A percentile compares a stretch with the other conserved stretches of the same genome.
These are phyloP conservation scores for Pachydiplax longipennis DNA, from an alignment of 2,888 invertebrate species.

Conservation along the genomic window DNA sequence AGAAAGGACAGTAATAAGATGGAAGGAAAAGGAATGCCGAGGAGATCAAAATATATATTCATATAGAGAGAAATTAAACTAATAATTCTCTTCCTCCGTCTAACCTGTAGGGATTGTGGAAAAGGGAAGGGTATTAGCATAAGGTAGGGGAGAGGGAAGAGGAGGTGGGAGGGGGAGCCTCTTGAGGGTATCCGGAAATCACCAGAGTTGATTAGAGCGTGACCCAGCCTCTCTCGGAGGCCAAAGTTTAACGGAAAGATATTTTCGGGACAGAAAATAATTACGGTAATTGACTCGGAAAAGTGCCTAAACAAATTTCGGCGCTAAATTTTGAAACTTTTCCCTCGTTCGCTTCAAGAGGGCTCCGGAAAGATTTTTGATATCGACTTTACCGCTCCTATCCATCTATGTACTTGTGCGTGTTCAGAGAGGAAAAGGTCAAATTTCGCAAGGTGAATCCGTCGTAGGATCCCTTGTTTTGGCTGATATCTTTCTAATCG, in stretches of 20 bases:
- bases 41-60: too few species aligned
- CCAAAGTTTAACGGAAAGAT: background rate
- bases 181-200: background rate
- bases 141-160: too few species aligned
- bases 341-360: background rate
- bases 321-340: background rate
- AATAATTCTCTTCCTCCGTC: too few species aligned
- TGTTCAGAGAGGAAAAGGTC: background rate
- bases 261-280: slow-evolving; percentile 9
- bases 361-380: background rate
- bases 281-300: slow-evolving; percentile 22
- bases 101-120: too few species aligned
- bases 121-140: too few species aligned
- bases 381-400: background rate
- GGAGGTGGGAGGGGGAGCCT: too few species aligned
- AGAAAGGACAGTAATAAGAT: too few species aligned
- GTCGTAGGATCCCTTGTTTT: too few species aligned
- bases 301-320: background rate
- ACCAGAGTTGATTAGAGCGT: background rate
- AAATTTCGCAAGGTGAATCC: too few species aligned
- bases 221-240: background rate
- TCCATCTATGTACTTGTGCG: background rate
- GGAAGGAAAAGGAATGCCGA: too few species aligned
- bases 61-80: too few species aligned
- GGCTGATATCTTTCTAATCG: too few species aligned